Conservation (phyloP, 2,113 vertebrate genomes). For the Eupsittula cactorum region DNA sequence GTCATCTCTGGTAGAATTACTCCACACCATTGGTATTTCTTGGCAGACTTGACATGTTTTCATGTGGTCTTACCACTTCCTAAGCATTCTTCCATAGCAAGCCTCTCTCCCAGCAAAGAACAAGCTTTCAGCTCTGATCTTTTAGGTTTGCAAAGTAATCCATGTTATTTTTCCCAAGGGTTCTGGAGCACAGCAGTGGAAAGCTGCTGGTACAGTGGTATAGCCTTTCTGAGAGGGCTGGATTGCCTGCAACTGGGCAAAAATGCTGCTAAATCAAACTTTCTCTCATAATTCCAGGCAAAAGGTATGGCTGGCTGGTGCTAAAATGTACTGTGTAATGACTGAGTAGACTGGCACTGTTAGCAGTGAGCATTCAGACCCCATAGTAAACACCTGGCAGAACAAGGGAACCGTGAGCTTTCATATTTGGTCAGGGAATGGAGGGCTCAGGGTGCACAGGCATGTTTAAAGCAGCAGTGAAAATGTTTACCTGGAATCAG, state of each 20-base stretch:
- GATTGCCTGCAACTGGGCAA: not conserved
- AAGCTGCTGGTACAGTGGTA: not conserved
- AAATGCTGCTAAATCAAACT: not conserved
- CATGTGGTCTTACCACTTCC: not conserved
- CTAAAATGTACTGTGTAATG: not conserved
- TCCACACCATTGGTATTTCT: conserved; percentile 30
- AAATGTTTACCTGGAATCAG: not conserved
- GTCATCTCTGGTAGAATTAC: conserved; percentile 15
- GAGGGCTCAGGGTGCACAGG: not conserved
- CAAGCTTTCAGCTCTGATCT: not conserved
- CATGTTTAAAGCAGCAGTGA: not conserved
- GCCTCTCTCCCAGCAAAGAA: not conserved
- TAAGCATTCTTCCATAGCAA: not conserved
- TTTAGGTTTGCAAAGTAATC: not conserved
- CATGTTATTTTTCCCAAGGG: not conserved
- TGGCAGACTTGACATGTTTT: conserved; percentile 50
- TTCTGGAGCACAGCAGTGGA: not conserved
- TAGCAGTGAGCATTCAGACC: not conserved
- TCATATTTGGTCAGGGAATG: not conserved
- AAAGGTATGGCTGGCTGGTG: not conserved
- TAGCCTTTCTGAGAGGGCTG: not conserved
- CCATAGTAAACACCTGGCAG: not conserved
- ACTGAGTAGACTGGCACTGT: not conserved
- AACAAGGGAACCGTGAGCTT: not conserved
- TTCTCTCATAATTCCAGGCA: not conserved